phyloP scores from a whole-genome alignment of 2,797 vertebrate species.

The Neoniphon sammara region DNA sequence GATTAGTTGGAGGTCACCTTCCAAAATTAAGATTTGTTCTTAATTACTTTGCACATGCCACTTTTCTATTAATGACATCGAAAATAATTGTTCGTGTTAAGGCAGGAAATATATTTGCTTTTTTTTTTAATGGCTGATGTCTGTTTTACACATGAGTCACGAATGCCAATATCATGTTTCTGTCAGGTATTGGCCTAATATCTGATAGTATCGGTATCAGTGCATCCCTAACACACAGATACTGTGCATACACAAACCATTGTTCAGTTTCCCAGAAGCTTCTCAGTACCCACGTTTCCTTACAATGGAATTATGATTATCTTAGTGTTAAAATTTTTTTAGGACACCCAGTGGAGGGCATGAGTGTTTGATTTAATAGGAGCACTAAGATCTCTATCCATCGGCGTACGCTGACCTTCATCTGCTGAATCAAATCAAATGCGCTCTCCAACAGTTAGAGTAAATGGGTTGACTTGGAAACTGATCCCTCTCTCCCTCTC shows the following conservation, averaged over 20 bases:
- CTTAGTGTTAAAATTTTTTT: constrained; percentile 21
- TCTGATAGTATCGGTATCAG: not conserved
- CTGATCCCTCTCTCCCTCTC: not conserved
- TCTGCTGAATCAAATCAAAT: constrained; percentile 36
- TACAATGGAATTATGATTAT: constrained; percentile 2
- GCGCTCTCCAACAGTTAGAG: constrained; percentile 5
- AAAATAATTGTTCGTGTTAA: not conserved
- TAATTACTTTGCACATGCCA: no score
- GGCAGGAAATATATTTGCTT: not conserved
- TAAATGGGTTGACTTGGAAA: constrained; percentile 26
- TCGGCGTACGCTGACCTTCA: not conserved
- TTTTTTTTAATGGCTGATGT: not conserved
- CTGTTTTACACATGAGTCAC: not conserved
- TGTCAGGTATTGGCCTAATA: not conserved
- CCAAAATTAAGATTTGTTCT: no score
- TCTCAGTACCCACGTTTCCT: not conserved
- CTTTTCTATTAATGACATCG: not conserved
- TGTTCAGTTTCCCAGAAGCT: not conserved
- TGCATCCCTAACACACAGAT: not conserved
- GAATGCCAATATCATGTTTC: not conserved
- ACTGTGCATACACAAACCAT: not conserved
- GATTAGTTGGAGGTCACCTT: not conserved
- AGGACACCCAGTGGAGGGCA: not conserved
- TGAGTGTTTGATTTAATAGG: not conserved
- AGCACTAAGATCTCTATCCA: not conserved